Conservation (phyloP, 2,797 vertebrate species). For the Phalanger gymnotis region DNA sequence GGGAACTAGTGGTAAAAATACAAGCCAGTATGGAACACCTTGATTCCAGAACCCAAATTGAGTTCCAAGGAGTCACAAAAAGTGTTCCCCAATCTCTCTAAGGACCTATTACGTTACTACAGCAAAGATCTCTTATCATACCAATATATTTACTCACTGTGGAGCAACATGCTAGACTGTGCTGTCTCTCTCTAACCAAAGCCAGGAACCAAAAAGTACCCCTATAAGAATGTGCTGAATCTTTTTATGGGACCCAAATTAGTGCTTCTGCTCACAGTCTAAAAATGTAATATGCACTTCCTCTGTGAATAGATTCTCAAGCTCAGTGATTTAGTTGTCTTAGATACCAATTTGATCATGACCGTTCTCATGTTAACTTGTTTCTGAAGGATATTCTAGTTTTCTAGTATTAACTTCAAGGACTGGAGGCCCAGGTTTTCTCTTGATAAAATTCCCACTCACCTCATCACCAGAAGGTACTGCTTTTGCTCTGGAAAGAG, state of each 20-base stretch:
- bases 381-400: slow-evolving; percentile 11
- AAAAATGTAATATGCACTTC: slow-evolving; percentile 20
- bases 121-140: slow-evolving; percentile 8
- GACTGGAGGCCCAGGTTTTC: slow-evolving; percentile 19
- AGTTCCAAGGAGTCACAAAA: background rate
- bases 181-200: slow-evolving; percentile 14
- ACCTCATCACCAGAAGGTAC: background rate
- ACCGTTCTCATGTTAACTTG: background rate
- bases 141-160: background rate
- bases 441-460: slow-evolving; percentile 14
- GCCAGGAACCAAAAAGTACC: slow-evolving; percentile 2
- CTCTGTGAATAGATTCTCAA: slow-evolving; percentile 1
- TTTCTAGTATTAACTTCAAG: slow-evolving; percentile 8
- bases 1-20: background rate
- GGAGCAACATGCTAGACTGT: background rate
- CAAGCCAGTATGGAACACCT: background rate
- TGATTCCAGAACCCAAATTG: background rate
- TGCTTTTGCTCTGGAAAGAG: slow-evolving; percentile 19
- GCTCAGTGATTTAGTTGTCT: background rate
- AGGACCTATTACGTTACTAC: background rate
- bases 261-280: background rate
- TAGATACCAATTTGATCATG: background rate
- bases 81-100: background rate
- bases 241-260: background rate
- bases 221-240: background rate